Evolutionary conservation across 2,797 vertebrate genomes (phyloP).

Genomic region (Hapalemur alaotrensis): DNA sequence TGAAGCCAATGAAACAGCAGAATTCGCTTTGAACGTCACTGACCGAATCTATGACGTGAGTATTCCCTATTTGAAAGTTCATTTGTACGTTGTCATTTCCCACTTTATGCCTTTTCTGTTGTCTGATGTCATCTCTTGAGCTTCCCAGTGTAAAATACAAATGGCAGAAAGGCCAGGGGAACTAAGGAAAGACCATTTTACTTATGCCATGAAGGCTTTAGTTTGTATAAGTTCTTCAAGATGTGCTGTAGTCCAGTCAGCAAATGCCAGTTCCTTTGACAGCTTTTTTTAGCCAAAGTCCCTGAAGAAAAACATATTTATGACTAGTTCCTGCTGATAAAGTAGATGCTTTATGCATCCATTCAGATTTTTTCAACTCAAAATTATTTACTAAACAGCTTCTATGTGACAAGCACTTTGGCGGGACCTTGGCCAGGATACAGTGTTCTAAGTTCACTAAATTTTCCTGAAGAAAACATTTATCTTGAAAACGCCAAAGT

Average conservation of each 20-base stretch:
- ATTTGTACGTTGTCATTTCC: background rate
- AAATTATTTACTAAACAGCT: background rate
- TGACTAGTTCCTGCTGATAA: background rate
- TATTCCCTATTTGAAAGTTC: conserved; percentile 49
- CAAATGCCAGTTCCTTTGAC: background rate
- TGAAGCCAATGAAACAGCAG: conserved; percentile 90
- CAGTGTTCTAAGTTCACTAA: background rate
- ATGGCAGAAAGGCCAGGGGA: background rate
- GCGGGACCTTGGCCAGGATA: background rate
- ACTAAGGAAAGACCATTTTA: background rate
- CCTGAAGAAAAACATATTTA: background rate
- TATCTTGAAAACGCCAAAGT: background rate
- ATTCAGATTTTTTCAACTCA: background rate
- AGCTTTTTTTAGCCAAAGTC: background rate
- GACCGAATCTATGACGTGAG: conserved; percentile 91
- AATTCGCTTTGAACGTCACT: conserved; percentile 88
- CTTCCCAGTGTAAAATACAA: background rate
- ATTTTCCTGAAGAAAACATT: background rate
- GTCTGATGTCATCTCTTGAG: background rate
- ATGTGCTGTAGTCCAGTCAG: background rate
- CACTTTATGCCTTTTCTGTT: background rate
- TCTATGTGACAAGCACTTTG: background rate
- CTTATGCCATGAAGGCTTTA: background rate
- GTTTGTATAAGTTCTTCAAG: background rate
- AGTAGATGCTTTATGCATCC: background rate